These are phyloP conservation scores for Parnassius orleans DNA, from an alignment of 2,888 invertebrate species.

Conservation along the genomic window DNA sequence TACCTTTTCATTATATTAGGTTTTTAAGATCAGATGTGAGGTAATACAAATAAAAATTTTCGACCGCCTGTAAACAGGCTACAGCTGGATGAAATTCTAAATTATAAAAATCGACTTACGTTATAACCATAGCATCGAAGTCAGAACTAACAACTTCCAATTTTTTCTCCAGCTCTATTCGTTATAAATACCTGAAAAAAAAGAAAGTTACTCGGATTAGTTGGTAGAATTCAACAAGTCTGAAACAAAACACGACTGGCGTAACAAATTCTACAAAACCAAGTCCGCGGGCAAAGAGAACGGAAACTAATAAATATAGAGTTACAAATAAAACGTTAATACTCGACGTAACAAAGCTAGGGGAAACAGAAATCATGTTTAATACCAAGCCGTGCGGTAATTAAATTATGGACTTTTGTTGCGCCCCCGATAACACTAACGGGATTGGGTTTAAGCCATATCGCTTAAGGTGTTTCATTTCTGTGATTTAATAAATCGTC, in stretches of 20 bases:
- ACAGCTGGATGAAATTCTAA: not conserved
- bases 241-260: constrained; percentile 16
- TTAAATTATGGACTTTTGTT: constrained; percentile 63
- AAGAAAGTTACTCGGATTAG: constrained; percentile 24
- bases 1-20: too few relatives aligned
- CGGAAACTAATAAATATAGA: constrained; percentile 36
- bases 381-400: constrained; percentile 48
- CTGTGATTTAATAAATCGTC: constrained; percentile 15
- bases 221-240: constrained; percentile 21
- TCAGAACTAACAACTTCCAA: not conserved
- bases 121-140: not conserved
- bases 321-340: constrained; percentile 34
- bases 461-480: constrained; percentile 20
- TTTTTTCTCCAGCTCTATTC: not conserved
- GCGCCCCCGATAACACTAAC: constrained; percentile 63
- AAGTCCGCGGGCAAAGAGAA: constrained; percentile 23
- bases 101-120: constrained; percentile 1
- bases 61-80: too few relatives aligned
- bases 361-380: constrained; percentile 40
- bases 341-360: constrained; percentile 43
- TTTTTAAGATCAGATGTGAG: too few relatives aligned
- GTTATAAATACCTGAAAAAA: constrained; percentile 29
- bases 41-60: too few relatives aligned
- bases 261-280: constrained; percentile 19
- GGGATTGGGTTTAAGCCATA: constrained; percentile 46